Evolutionary conservation across 2,113 vertebrate species (phyloP).

Genomic region (Pao palembangensis): DNA sequence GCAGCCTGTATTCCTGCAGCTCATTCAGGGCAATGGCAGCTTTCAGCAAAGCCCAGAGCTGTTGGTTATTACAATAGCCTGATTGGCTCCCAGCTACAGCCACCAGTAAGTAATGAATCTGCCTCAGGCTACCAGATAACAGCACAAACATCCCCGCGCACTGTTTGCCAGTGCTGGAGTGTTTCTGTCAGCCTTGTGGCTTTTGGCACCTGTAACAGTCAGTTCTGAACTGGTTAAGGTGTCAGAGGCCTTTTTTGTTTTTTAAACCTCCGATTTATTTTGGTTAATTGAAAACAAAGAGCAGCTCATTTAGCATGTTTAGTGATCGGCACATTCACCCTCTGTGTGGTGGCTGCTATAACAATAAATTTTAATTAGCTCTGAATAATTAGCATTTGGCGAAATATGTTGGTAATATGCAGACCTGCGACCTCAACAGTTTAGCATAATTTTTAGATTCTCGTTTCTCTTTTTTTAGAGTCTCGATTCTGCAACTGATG

Average conservation of each 20-base stretch:
- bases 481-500: no score
- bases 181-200: slow-evolving; percentile 26
- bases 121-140: slow-evolving; percentile 61
- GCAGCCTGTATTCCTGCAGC: slow-evolving; percentile 46
- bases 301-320: no score
- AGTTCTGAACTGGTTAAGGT: slow-evolving; percentile 11
- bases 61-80: slow-evolving; percentile 65
- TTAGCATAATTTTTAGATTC: no score
- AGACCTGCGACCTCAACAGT: no score
- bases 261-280: no score
- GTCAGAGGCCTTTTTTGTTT: slow-evolving; percentile 2
- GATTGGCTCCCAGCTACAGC: slow-evolving; percentile 65
- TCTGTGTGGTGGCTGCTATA: no score
- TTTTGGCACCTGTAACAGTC: slow-evolving; percentile 23
- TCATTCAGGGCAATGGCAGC: slow-evolving; percentile 39
- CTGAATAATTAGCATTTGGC: no score
- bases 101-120: slow-evolving; percentile 58
- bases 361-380: no score
- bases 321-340: no score
- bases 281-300: no score
- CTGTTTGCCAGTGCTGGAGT: slow-evolving; percentile 30
- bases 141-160: slow-evolving; percentile 49
- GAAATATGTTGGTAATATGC: no score
- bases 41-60: slow-evolving; percentile 63
- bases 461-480: no score